Conservation (phyloP, 2,113 vertebrate genomes). For the Istiophorus platypterus region DNA sequence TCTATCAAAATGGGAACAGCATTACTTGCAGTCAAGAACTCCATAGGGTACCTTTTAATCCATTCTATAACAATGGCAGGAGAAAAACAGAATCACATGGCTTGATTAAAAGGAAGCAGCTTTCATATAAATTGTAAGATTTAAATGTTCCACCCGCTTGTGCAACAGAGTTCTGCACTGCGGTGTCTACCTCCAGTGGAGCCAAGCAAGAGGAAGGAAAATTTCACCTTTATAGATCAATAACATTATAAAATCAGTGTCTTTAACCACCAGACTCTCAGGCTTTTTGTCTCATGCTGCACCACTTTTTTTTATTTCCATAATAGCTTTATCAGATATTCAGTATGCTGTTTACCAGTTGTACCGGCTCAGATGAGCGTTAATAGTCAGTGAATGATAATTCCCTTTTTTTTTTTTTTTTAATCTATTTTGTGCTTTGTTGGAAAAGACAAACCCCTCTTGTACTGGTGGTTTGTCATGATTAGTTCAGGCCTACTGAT, state of each 20-base stretch:
- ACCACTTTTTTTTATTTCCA: constrained; percentile 6
- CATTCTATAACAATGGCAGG: not conserved
- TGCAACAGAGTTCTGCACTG: constrained; percentile 16
- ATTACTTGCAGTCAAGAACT: not conserved
- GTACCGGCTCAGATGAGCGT: constrained; percentile 15
- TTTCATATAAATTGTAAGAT: not conserved
- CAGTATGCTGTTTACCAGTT: constrained; percentile 29
- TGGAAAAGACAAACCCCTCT: constrained; percentile 47
- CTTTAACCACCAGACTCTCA: constrained; percentile 3
- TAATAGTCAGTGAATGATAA: constrained; percentile 33
- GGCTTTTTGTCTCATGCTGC: not conserved
- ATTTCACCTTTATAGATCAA: constrained; percentile 25
- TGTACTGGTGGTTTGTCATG: constrained; percentile 60
- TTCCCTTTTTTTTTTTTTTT: too few species aligned
- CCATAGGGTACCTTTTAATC: not conserved
- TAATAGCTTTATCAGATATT: constrained; percentile 8
- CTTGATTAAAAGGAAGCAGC: not conserved
- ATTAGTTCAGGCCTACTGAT: constrained; percentile 74
- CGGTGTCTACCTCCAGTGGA: not conserved
- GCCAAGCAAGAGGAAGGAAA: constrained; percentile 8
- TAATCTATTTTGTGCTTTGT: constrained; percentile 32
- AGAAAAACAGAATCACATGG: not conserved
- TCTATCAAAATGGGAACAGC: not conserved
- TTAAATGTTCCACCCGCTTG: not conserved
- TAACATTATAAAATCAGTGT: constrained; percentile 24